Conservation (phyloP, 2,797 vertebrate species). For the Malacoctenus gilli region DNA sequence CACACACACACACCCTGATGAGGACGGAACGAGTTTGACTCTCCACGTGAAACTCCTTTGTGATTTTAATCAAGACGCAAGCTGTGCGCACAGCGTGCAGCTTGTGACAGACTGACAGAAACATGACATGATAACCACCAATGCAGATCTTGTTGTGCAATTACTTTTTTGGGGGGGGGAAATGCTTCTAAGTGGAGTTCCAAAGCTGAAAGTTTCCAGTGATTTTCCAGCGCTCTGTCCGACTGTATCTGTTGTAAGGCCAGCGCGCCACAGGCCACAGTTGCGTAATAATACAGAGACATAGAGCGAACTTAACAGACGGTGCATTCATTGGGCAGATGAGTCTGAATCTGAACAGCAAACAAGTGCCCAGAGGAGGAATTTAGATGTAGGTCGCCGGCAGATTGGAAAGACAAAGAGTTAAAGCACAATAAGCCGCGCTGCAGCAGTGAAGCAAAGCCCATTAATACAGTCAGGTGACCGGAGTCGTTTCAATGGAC, state of each 20-base stretch:
- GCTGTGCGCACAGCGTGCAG: background rate
- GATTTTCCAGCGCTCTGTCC: slow-evolving; percentile 7
- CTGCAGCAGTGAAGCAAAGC: slow-evolving; percentile 44
- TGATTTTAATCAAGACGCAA: slow-evolving; percentile 1
- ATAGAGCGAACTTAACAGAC: slow-evolving; percentile 41
- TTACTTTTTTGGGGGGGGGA: too few species aligned
- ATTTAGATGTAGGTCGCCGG: slow-evolving; percentile 9
- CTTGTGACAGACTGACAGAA: background rate
- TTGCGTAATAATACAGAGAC: slow-evolving; percentile 54
- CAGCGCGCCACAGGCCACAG: slow-evolving; percentile 43
- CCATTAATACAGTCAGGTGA: slow-evolving; percentile 57
- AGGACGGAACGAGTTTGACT: slow-evolving; percentile 4
- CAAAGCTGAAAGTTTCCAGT: slow-evolving; percentile 12
- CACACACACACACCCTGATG: slow-evolving; percentile 15
- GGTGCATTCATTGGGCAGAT: slow-evolving; percentile 46
- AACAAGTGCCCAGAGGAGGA: slow-evolving; percentile 4
- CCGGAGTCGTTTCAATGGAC: slow-evolving; percentile 41
- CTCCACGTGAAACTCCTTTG: background rate
- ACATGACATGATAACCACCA: background rate
- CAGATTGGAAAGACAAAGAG: slow-evolving; percentile 14
- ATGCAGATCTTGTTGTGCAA: slow-evolving; percentile 12
- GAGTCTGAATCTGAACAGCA: slow-evolving; percentile 10
- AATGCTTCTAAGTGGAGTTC: background rate
- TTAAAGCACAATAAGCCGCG: slow-evolving; percentile 40
- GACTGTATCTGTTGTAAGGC: slow-evolving; percentile 47